Conservation (phyloP, 2,113 vertebrate genomes). For the Perca schrenkii region DNA sequence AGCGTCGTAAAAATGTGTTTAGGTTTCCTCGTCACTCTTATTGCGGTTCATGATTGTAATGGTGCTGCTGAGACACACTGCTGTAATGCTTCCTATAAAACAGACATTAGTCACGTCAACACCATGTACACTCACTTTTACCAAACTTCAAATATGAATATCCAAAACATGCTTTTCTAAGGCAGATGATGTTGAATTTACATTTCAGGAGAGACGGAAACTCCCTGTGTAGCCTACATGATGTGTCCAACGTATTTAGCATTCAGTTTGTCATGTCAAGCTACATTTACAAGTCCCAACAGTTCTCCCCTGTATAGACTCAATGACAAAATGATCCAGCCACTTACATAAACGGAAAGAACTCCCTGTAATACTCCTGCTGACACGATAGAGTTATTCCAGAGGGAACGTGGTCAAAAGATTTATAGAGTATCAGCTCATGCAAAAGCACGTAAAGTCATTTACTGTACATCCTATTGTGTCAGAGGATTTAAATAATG, state of each 20-base stretch:
- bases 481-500: neutral
- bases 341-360: neutral
- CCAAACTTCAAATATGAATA: neutral
- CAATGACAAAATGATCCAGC: neutral
- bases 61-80: slow-evolving; percentile 30
- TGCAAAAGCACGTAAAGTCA: neutral
- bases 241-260: neutral
- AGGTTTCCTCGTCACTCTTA: slow-evolving; percentile 52
- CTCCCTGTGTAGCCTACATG: neutral
- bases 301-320: neutral
- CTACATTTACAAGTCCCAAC: neutral
- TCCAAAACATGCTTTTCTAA: neutral
- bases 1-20: slow-evolving; percentile 65
- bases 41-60: slow-evolving; percentile 65
- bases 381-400: neutral
- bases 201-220: neutral
- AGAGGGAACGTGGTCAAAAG: neutral
- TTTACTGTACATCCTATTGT: neutral
- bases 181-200: neutral
- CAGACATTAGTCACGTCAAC: slow-evolving; percentile 65
- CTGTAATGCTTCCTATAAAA: slow-evolving; percentile 67
- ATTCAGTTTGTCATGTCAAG: neutral
- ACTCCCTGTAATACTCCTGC: neutral
- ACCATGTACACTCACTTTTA: neutral
- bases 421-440: too few species aligned